phyloP scores from a whole-genome alignment of 2,113 vertebrate genomes.

The Puma concolor region DNA sequence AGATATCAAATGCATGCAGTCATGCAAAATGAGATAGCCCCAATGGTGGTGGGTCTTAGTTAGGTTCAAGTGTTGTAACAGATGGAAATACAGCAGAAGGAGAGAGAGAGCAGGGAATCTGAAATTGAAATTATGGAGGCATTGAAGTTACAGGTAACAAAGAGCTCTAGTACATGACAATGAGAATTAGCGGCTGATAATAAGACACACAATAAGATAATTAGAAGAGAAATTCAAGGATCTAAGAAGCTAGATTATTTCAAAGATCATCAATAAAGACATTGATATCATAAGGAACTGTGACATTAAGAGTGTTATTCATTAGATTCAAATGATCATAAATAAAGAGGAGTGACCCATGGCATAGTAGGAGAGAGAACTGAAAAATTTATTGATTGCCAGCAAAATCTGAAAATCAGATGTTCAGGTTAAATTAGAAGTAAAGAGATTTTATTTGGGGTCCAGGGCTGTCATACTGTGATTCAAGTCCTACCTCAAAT shows the following conservation, averaged over 20 bases:
- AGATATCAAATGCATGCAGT: neutral
- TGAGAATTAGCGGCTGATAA: neutral
- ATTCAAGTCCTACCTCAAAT: neutral
- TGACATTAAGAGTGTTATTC: neutral
- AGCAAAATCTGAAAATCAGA: neutral
- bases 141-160: neutral
- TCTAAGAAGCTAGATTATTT: neutral
- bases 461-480: neutral
- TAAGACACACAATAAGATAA: neutral
- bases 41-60: neutral
- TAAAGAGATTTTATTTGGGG: neutral
- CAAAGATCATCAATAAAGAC: neutral
- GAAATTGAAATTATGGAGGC: neutral
- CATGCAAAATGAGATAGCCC: neutral
- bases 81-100: neutral
- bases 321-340: neutral
- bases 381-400: neutral
- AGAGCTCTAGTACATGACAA: neutral
- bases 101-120: neutral
- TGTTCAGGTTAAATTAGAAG: neutral
- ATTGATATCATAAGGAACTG: neutral
- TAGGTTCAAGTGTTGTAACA: neutral
- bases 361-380: neutral
- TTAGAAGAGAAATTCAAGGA: neutral
- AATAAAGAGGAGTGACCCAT: neutral